These are phyloP conservation scores for Lithophane semibrunnea DNA, from an alignment of 2,888 invertebrate genomes.

Conservation along the genomic window DNA sequence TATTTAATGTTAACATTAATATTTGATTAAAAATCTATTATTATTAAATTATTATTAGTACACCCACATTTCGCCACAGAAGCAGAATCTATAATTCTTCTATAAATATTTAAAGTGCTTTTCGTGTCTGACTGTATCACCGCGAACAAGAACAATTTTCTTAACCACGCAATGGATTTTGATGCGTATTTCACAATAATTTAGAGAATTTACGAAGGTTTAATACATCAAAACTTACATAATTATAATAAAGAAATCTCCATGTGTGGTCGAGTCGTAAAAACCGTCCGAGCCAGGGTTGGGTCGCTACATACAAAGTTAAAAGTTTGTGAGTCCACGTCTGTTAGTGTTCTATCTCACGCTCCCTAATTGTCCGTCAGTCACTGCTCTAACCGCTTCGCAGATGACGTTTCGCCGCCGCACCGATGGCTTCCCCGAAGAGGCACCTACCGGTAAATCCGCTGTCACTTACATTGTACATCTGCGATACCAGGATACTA, in stretches of 20 bases:
- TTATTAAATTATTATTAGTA: too few species aligned
- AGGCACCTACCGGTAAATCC: slow-evolving; percentile 24
- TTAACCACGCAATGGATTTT: neutral
- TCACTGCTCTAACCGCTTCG: slow-evolving; percentile 24
- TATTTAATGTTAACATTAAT: too few species aligned
- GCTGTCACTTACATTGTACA: slow-evolving; percentile 17
- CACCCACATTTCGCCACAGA: too few species aligned
- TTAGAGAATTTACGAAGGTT: neutral
- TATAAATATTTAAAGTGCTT: neutral
- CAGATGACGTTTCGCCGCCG: slow-evolving; percentile 26
- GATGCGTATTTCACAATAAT: neutral
- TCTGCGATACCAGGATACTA: slow-evolving; percentile 13
- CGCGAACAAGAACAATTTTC: too few species aligned
- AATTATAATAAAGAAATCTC: neutral
- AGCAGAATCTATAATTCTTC: neutral
- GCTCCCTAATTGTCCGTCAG: slow-evolving; percentile 31
- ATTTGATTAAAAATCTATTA: too few species aligned
- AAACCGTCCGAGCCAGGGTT: neutral
- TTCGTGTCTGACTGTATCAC: neutral
- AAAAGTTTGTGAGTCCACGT: slow-evolving; percentile 9
- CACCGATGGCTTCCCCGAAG: neutral
- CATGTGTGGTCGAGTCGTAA: neutral
- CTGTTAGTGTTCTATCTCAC: neutral
- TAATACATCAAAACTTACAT: neutral
- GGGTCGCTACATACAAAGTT: neutral